Evolutionary conservation across 2,888 invertebrate genomes (phyloP).

Genomic region (Hypomecis atomaria): DNA sequence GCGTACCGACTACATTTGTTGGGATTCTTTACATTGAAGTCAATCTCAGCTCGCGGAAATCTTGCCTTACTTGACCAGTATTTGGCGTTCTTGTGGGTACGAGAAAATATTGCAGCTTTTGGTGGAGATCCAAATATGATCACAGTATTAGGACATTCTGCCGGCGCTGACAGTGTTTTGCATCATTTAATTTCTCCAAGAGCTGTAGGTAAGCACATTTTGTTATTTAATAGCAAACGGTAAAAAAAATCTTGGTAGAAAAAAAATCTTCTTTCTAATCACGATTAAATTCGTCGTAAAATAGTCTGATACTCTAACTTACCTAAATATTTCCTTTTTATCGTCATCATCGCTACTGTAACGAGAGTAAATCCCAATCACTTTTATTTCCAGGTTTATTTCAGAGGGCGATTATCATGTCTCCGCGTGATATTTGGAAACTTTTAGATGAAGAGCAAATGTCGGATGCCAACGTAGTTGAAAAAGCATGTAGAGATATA

Average conservation of each 20-base stretch:
- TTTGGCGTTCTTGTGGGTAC: constrained; percentile 90
- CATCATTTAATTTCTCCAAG: constrained; percentile 88
- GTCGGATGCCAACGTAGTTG: constrained; percentile 62
- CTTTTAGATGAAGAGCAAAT: constrained; percentile 56
- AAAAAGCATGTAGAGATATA: constrained; percentile 81
- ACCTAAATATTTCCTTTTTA: too few relatives aligned
- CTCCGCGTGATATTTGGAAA: constrained; percentile 79
- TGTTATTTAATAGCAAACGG: neutral
- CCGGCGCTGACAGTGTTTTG: constrained; percentile 89
- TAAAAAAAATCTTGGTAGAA: too few relatives aligned
- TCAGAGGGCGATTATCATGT: constrained; percentile 88
- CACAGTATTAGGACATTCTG: constrained; percentile 93
- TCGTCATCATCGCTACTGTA: too few relatives aligned
- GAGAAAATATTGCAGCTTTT: constrained; percentile 90
- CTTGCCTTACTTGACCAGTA: constrained; percentile 94
- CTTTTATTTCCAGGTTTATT: constrained; percentile 81
- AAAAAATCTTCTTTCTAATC: too few relatives aligned
- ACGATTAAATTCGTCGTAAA: too few relatives aligned
- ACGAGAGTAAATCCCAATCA: neutral
- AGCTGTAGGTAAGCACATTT: constrained; percentile 79
- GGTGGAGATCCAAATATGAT: constrained; percentile 91
- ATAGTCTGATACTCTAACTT: too few relatives aligned
- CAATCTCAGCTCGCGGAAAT: constrained; percentile 89
- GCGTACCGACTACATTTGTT: constrained; percentile 89
- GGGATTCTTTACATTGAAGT: constrained; percentile 86